Evolutionary conservation across 2,888 invertebrate genomes (phyloP).

Genomic region (Ectobius pallidus): DNA sequence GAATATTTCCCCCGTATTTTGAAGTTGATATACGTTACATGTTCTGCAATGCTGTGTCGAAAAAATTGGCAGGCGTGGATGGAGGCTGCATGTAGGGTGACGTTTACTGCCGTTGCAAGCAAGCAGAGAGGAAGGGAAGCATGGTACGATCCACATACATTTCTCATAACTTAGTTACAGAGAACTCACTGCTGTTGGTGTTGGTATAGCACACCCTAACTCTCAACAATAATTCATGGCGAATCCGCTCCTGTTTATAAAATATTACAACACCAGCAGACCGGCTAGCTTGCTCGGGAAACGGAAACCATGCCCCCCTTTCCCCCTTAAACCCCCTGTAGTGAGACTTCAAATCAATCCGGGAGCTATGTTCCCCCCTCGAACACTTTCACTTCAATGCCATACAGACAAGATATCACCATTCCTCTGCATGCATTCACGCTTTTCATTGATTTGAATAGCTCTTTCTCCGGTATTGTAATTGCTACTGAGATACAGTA

Average conservation of each 20-base stretch:
- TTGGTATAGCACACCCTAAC: no score
- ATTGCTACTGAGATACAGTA: no score
- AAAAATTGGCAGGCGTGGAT: not conserved
- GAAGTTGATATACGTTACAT: not conserved
- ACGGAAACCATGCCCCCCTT: constrained; percentile 29
- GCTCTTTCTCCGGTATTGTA: no score
- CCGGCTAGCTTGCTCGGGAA: constrained; percentile 18
- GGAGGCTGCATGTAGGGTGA: constrained; percentile 9
- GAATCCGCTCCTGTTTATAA: constrained; percentile 39
- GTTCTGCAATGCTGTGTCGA: not conserved
- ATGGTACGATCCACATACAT: constrained; percentile 33
- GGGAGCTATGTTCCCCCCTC: no score
- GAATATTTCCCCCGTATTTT: no score
- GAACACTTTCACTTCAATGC: no score
- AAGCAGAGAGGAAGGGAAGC: no score
- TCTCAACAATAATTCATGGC: constrained; percentile 39
- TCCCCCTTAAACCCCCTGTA: no score
- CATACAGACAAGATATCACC: no score
- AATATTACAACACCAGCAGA: constrained; percentile 39
- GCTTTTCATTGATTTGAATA: no score
- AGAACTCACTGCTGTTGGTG: constrained; percentile 2
- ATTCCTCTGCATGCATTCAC: no score
- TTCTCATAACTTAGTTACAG: constrained; percentile 37
- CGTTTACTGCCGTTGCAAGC: no score
- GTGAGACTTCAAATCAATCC: constrained; percentile 37